Percentiles rank a stretch among this genome's conserved stretches.
Evolutionary conservation across 1,140 invertebrate genomes (phyloP).

Genomic region (Drosophila aff.): DNA sequence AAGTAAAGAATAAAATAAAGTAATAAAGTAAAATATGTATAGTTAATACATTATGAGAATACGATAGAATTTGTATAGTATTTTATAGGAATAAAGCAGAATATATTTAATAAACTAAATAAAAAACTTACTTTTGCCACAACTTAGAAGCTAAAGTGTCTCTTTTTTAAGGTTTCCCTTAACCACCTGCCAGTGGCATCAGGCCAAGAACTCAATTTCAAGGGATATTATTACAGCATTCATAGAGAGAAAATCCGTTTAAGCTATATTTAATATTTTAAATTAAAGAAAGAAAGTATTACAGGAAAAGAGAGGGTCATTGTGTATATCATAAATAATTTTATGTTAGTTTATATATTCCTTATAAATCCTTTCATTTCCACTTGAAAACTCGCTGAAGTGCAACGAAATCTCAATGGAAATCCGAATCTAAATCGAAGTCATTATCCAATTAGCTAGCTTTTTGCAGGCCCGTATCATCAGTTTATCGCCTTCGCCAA

Average conservation of each 20-base stretch:
- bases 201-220: background rate
- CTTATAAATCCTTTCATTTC: background rate
- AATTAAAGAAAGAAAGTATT: background rate
- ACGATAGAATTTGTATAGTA: too few species aligned
- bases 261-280: background rate
- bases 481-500: conserved; percentile 49
- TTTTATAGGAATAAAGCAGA: too few species aligned
- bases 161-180: conserved; percentile 5
- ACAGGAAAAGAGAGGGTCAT: background rate
- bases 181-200: background rate
- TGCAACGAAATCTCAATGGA: conserved; percentile 5
- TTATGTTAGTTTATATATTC: background rate
- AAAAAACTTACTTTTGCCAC: background rate
- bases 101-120: too few species aligned
- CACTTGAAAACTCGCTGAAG: background rate
- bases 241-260: background rate
- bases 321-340: background rate
- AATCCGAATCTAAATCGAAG: conserved; percentile 9
- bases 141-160: background rate
- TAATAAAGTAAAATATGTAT: background rate
- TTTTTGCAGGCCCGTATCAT: conserved; percentile 29
- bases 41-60: background rate
- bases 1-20: background rate
- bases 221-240: background rate
- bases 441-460: conserved; percentile 41